phyloP scores from a whole-genome alignment of 2,888 invertebrate species.

The Endomychus coccineus region DNA sequence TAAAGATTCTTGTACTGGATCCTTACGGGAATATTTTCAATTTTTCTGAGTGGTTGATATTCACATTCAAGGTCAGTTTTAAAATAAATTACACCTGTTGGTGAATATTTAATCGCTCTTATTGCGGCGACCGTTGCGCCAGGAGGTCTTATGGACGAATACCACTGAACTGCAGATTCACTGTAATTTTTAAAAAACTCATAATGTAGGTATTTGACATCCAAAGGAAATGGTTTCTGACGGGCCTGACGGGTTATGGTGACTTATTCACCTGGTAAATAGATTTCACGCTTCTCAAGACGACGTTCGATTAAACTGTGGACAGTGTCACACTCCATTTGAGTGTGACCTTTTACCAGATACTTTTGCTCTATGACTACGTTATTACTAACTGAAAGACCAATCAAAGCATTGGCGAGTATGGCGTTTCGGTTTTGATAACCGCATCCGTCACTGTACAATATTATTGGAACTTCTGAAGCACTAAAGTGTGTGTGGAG shows the following conservation, averaged over 20 bases:
- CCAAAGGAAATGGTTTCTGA: slow-evolving; percentile 16
- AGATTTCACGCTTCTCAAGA: slow-evolving; percentile 14
- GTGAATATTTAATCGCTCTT: no score
- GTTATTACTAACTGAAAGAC: slow-evolving; percentile 13
- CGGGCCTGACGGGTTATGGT: slow-evolving; percentile 15
- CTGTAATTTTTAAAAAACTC: slow-evolving; percentile 15
- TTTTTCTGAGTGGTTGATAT: no score
- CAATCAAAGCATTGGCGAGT: slow-evolving; percentile 16
- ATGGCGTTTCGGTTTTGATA: slow-evolving; percentile 10
- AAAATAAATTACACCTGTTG: no score
- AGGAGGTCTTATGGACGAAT: slow-evolving; percentile 17
- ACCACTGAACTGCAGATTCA: slow-evolving; percentile 8
- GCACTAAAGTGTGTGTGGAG: not conserved
- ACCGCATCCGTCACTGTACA: slow-evolving; percentile 10
- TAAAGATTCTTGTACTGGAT: no score
- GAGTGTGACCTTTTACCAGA: slow-evolving; percentile 20
- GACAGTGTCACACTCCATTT: slow-evolving; percentile 21
- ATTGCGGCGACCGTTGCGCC: slow-evolving; percentile 14
- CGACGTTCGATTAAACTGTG: slow-evolving; percentile 18
- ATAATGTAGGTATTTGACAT: slow-evolving; percentile 16
- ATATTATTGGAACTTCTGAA: slow-evolving; percentile 4
- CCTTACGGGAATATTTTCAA: no score
- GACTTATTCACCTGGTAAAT: slow-evolving; percentile 21
- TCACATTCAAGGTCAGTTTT: no score
- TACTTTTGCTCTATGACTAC: slow-evolving; percentile 17